Evolutionary conservation across 1,140 invertebrate species (phyloP), one percentile per base, ranked within the genome.

Genomic region (Theocolax elegans): DNA sequence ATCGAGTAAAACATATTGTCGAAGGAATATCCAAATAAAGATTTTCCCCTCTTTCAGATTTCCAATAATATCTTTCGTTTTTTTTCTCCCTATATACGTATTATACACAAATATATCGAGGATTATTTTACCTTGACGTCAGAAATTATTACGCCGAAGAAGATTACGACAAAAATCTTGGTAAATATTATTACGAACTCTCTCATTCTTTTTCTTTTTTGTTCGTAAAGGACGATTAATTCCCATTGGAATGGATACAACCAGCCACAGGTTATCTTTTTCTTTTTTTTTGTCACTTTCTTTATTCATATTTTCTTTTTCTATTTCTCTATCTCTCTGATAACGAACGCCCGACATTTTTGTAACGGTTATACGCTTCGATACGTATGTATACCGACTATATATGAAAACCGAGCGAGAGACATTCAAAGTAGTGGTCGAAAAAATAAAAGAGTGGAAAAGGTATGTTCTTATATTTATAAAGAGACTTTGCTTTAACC

Each of bases 171-270:
- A n/a, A n/a, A n/a, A n/a, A n/a, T 25, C 12, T 60, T 3, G 15
- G 17, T 10, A 53, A 60, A 53, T 19, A 62, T 68, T 62, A 62
- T 68, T 68, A 53, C 58, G 56, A 68, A 60, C 58, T 27, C 23
- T n/a, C n/a, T 49, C 7, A 8, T 19, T 62, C 12, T 49, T 9
- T 25, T 8, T 35, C 8, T 31, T 29, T 38, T 19, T 35, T 21
- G 15, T n/a, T 46, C 25, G 2, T n/a, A 3, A 12, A 42, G 29
- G 23, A 15, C 66, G 66, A 60, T 67, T 67, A 58, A 58, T 67
- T 67, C 53, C 40, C 51, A 35, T 8, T 21, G 31, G 38, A 23
- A 27, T 27, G 38, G 35, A 35, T 38, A 21, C 53, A 25, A 58
- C 35, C 38, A 17, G 17, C 35, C 25, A 17, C 27, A 51, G 12